phyloP scores from a whole-genome alignment of 2,113 vertebrate species.

The Anas platyrhynchos region DNA sequence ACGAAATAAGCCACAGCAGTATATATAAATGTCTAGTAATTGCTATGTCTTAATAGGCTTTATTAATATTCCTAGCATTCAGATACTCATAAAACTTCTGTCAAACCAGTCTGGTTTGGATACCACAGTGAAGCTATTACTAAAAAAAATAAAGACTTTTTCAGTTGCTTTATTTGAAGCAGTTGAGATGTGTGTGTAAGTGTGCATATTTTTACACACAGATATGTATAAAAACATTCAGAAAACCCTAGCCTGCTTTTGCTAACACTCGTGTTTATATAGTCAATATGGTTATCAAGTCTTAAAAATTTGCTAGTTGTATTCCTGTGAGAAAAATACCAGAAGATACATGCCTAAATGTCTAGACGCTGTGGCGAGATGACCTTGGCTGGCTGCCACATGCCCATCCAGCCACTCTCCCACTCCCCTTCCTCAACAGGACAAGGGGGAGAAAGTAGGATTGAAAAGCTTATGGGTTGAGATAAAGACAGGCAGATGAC shows the following conservation, averaged over 20 bases:
- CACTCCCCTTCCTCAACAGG: background rate
- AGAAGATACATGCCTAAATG: no score
- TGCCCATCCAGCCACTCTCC: background rate
- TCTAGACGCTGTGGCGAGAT: background rate
- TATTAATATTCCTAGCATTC: background rate
- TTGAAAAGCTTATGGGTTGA: background rate
- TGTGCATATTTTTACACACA: background rate
- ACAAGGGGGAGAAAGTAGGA: background rate
- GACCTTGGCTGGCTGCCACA: accelerated
- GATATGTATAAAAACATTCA: background rate
- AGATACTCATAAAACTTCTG: background rate
- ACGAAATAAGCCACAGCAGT: background rate
- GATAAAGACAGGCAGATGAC: background rate
- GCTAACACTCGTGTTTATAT: background rate
- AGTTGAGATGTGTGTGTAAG: background rate
- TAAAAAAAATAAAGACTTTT: background rate
- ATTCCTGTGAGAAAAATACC: no score
- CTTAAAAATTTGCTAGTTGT: background rate
- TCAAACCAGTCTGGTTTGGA: background rate
- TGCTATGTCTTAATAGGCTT: background rate
- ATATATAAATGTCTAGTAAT: background rate
- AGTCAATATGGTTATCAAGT: background rate
- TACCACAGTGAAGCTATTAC: background rate
- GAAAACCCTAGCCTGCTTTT: background rate
- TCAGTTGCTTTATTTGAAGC: background rate